Evolutionary conservation across 2,888 invertebrate species (phyloP).

Genomic region (Lymantria dispar): DNA sequence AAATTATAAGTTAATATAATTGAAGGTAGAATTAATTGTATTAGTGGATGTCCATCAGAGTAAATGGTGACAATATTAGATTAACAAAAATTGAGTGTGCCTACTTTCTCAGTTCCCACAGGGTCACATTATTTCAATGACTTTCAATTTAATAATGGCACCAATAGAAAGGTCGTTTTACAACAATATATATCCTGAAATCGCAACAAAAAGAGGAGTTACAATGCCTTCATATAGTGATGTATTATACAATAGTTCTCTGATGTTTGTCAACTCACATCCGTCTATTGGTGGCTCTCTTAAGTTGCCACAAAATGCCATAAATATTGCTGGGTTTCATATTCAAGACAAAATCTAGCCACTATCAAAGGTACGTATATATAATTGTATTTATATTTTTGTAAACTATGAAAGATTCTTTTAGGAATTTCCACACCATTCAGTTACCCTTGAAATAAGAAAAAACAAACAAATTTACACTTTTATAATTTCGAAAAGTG

Average conservation of each 20-base stretch:
- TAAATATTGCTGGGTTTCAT: constrained; percentile 60
- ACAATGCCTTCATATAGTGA: constrained; percentile 49
- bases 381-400: neutral
- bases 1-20: too few relatives aligned
- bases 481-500: too few relatives aligned
- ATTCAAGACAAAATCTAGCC: constrained; percentile 47
- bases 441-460: too few relatives aligned
- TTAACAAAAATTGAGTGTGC: too few relatives aligned
- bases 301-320: constrained; percentile 52
- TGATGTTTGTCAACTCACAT: constrained; percentile 52
- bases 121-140: neutral
- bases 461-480: too few relatives aligned
- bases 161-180: constrained; percentile 44
- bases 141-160: constrained; percentile 41
- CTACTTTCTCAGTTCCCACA: too few relatives aligned
- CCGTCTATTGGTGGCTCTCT: constrained; percentile 45
- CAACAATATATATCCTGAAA: constrained; percentile 33
- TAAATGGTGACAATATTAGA: too few relatives aligned
- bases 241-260: constrained; percentile 44
- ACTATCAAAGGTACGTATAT: constrained; percentile 48
- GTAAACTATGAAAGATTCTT: neutral
- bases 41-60: too few relatives aligned
- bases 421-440: too few relatives aligned
- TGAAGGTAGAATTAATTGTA: too few relatives aligned
- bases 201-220: constrained; percentile 49